Percentiles rank a stretch among this genome's conserved stretches.
Evolutionary conservation across 2,797 vertebrate species (phyloP).

Genomic region (Leucoraja ocellata): DNA sequence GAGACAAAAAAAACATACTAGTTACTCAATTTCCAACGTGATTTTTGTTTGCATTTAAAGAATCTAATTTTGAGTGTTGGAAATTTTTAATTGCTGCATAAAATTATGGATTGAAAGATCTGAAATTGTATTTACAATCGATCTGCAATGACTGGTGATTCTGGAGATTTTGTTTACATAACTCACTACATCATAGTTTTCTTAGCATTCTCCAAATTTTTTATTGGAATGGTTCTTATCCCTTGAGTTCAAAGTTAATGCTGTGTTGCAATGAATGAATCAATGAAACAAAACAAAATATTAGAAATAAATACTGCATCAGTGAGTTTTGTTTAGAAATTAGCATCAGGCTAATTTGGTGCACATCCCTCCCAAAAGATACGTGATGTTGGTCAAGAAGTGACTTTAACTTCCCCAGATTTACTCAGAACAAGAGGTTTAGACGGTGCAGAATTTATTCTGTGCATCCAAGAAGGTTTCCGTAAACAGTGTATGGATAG

Average conservation of each 20-base stretch:
- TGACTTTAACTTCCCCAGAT: no score
- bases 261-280: not conserved
- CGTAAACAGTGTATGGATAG: no score
- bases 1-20: not conserved
- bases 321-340: no score
- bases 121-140: not conserved
- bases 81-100: not conserved
- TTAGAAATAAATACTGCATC: not conserved
- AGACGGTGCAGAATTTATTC: no score
- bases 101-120: not conserved
- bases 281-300: not conserved
- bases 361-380: no score
- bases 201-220: not conserved
- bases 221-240: not conserved
- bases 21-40: not conserved
- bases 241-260: not conserved
- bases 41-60: not conserved
- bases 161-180: not conserved
- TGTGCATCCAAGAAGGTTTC: no score
- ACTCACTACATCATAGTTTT: not conserved
- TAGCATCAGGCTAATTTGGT: no score
- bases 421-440: no score
- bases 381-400: no score
- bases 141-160: not conserved
- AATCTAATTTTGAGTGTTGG: not conserved